These are phyloP conservation scores for Enteromius viviparus DNA, from an alignment of 2,797 vertebrate genomes.

Conservation along the genomic window DNA sequence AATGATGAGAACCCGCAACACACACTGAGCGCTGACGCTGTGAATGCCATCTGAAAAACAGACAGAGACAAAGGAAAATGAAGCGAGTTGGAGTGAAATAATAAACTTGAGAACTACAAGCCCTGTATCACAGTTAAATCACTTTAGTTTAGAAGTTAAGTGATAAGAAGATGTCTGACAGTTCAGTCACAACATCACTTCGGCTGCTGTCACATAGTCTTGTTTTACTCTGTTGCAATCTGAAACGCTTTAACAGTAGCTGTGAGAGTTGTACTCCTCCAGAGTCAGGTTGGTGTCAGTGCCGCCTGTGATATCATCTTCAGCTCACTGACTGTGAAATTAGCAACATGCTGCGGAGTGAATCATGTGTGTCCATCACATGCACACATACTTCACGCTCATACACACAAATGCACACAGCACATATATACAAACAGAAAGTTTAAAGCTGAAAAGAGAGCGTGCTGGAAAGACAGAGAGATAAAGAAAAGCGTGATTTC, in stretches of 20 bases:
- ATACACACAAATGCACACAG: not conserved
- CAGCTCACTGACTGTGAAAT: conserved; percentile 45
- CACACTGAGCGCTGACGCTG: conserved; percentile 91
- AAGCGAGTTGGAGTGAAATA: conserved; percentile 1
- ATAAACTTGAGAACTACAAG: not conserved
- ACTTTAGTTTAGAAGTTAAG: not conserved
- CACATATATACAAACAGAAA: not conserved
- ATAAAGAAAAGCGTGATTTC: not conserved
- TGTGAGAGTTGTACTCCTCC: conserved; percentile 2
- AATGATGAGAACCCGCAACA: conserved; percentile 94
- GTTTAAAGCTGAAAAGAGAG: conserved; percentile 1
- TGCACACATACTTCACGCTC: not conserved
- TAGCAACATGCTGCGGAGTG: conserved; percentile 18
- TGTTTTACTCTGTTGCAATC: conserved; percentile 18
- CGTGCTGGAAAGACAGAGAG: not conserved
- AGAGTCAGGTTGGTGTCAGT: conserved; percentile 15
- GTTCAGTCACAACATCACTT: conserved; percentile 3
- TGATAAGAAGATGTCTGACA: not conserved
- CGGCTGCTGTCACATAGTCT: not conserved
- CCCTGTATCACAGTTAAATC: not conserved
- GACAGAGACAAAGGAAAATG: not conserved
- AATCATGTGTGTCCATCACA: conserved; percentile 24
- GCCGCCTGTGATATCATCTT: conserved; percentile 17
- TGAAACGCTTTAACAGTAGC: not conserved
- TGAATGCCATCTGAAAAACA: conserved; percentile 86